Evolutionary conservation across 2,888 invertebrate species (phyloP).

Genomic region (Ischnus inquisitorius): DNA sequence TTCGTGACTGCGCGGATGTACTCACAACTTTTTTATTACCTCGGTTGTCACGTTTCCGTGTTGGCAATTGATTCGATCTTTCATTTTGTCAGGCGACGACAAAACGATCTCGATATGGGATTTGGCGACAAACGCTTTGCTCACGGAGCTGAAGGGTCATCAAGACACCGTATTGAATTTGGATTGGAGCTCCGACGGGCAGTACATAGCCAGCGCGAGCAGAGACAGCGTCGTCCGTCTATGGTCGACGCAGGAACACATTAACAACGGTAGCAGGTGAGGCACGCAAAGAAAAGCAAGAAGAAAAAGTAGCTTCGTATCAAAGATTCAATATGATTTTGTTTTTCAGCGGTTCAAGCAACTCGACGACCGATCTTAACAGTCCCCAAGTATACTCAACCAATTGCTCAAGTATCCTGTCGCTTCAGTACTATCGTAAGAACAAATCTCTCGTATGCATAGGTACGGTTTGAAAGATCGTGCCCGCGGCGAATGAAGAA

Average conservation of each 20-base stretch:
- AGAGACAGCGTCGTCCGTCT: constrained; percentile 81
- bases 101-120: constrained; percentile 83
- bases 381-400: constrained; percentile 81
- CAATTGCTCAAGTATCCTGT: constrained; percentile 83
- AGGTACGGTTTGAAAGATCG: constrained; percentile 76
- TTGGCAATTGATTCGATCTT: constrained; percentile 8
- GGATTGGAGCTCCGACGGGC: constrained; percentile 84
- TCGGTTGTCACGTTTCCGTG: background rate
- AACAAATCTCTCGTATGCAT: constrained; percentile 83
- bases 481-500: constrained; percentile 19
- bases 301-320: background rate
- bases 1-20: too few species aligned
- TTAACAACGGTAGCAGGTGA: constrained; percentile 78
- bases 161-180: constrained; percentile 84
- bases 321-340: constrained; percentile 22
- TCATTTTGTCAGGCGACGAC: constrained; percentile 77
- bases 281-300: background rate
- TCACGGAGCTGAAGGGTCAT: constrained; percentile 83
- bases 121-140: constrained; percentile 80
- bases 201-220: constrained; percentile 83
- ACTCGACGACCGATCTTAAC: constrained; percentile 68
- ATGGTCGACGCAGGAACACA: constrained; percentile 81
- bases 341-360: constrained; percentile 78
- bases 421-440: constrained; percentile 82
- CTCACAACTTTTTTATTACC: constrained; percentile 3